phyloP scores from a whole-genome alignment of 2,888 invertebrate species.

The Pelosia muscerda region DNA sequence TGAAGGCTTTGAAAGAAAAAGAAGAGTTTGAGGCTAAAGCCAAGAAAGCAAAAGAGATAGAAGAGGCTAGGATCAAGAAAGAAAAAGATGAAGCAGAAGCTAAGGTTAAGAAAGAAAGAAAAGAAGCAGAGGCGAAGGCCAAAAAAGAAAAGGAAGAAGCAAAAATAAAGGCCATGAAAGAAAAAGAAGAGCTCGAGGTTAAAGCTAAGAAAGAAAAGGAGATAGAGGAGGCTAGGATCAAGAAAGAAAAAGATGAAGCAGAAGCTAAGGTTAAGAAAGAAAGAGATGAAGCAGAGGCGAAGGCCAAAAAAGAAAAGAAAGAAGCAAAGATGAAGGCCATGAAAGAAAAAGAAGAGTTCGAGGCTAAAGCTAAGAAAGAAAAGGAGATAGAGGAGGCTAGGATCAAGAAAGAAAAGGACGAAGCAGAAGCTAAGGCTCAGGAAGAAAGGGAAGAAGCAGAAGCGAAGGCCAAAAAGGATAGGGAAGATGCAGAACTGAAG shows the following conservation, averaged over 20 bases:
- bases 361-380: background rate
- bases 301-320: slow-evolving; percentile 21
- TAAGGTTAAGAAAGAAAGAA: background rate
- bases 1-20: slow-evolving; percentile 8
- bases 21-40: background rate
- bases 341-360: slow-evolving; percentile 2
- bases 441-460: background rate
- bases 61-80: background rate
- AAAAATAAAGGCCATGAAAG: slow-evolving; percentile 21
- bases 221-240: background rate
- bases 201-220: background rate
- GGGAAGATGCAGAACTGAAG: slow-evolving; percentile 27
- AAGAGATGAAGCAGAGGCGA: slow-evolving; percentile 17
- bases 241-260: background rate
- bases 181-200: slow-evolving; percentile 7
- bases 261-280: slow-evolving; percentile 7
- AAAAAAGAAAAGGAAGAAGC: slow-evolving; percentile 24
- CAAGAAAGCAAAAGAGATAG: background rate
- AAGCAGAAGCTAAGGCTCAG: background rate
- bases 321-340: background rate
- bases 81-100: background rate
- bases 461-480: slow-evolving; percentile 23
- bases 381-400: background rate
- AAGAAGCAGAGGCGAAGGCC: background rate
- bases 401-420: background rate